Percentiles rank a stretch among this genome's conserved stretches.
Conservation (phyloP, 2,797 vertebrate species). For the Aplochiton taeniatus region DNA sequence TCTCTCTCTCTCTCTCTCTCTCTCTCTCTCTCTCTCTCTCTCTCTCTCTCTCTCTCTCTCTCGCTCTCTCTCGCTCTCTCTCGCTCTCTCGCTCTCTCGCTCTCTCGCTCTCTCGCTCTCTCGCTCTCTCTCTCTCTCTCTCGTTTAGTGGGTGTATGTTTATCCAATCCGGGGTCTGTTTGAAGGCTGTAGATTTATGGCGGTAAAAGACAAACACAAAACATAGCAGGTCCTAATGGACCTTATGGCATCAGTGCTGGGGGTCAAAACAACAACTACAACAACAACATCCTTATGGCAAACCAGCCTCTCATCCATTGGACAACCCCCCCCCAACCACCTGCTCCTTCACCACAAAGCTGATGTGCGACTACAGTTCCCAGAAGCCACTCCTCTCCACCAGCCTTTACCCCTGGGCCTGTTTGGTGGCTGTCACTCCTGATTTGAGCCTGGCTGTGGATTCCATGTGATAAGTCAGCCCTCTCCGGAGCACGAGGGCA, state of each 20-base stretch:
- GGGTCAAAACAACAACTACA: conserved; percentile 51
- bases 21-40: too few species aligned
- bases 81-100: too few species aligned
- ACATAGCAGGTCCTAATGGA: conserved; percentile 20
- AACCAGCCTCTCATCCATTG: conserved; percentile 48
- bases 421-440: conserved; percentile 42
- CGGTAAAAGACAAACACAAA: conserved; percentile 6
- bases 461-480: conserved; percentile 59
- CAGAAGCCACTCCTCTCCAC: conserved; percentile 45
- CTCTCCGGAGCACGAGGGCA: conserved; percentile 40
- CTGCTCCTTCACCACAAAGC: neutral
- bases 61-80: too few species aligned
- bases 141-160: neutral
- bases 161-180: conserved; percentile 8
- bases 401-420: conserved; percentile 19
- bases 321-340: conserved; percentile 30
- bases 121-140: too few species aligned
- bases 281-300: conserved; percentile 39
- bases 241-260: conserved; percentile 27
- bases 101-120: too few species aligned
- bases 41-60: too few species aligned
- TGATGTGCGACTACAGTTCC: conserved; percentile 50
- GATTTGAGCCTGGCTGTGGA: conserved; percentile 50
- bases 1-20: too few species aligned
- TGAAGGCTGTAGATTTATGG: too few species aligned